Conservation (phyloP, 2,888 invertebrate species). For the Papilio gigon region DNA sequence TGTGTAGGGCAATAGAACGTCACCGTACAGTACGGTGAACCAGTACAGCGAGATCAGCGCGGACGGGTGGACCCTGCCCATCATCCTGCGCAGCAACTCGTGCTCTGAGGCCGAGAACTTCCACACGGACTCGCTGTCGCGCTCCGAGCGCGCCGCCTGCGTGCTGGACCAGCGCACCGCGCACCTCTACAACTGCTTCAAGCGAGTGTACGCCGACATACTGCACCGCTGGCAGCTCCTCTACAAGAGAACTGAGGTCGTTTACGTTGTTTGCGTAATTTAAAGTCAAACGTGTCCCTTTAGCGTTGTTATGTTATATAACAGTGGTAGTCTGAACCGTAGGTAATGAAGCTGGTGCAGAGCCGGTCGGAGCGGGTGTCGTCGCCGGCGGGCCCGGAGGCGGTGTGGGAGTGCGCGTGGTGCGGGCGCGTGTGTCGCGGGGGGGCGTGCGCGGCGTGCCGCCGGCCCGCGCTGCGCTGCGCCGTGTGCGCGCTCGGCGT, state of each 20-base stretch:
- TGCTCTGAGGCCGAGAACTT: constrained; percentile 93
- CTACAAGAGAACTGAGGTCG: constrained; percentile 89
- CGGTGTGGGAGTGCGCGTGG: constrained; percentile 83
- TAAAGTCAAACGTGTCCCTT: too few species aligned
- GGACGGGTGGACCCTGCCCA: constrained; percentile 89
- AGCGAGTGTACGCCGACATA: constrained; percentile 93
- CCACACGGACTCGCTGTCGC: constrained; percentile 69
- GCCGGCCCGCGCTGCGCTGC: constrained; percentile 89
- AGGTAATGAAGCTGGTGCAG: constrained; percentile 84
- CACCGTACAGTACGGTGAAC: constrained; percentile 94
- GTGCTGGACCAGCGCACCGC: constrained; percentile 74
- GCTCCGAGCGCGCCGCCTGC: constrained; percentile 68
- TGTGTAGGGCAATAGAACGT: constrained; percentile 85
- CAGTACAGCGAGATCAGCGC: constrained; percentile 87
- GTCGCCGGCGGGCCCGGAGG: constrained; percentile 81
- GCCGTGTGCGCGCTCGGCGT: constrained; percentile 93
- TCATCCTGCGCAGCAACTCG: constrained; percentile 90
- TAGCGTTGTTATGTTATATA: too few species aligned
- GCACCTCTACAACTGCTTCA: constrained; percentile 90
- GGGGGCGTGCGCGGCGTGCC: constrained; percentile 85
- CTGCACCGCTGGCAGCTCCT: constrained; percentile 92
- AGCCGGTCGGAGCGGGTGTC: constrained; percentile 83
- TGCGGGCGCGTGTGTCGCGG: constrained; percentile 76
- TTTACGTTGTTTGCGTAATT: neutral
- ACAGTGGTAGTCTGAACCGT: constrained; percentile 9